A percentile compares a stretch with the other conserved stretches of the same genome.
Conservation (phyloP, 2,797 vertebrate species). For the Taeniopygia guttata region DNA sequence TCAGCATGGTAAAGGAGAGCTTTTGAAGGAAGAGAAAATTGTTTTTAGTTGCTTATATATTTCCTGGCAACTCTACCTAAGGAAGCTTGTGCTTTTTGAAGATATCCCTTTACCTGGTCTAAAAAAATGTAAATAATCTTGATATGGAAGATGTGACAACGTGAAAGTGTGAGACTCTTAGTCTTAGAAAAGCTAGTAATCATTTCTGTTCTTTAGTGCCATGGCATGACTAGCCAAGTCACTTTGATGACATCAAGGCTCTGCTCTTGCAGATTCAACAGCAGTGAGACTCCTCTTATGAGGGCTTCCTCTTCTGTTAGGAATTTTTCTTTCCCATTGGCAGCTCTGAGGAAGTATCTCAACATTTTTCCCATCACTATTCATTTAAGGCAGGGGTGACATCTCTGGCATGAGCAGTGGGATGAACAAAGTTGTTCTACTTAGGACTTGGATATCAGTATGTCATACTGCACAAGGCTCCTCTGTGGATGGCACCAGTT, state of each 20-base stretch:
- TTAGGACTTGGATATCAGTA: not conserved
- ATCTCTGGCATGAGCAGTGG: not conserved
- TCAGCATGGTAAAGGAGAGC: not conserved
- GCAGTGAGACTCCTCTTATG: not conserved
- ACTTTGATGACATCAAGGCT: not conserved
- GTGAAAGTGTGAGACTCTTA: not conserved
- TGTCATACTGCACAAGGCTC: not conserved
- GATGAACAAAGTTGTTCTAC: not conserved
- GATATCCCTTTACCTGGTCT: not conserved
- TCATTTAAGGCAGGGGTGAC: not conserved
- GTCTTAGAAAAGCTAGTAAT: not conserved
- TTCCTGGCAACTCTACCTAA: not conserved
- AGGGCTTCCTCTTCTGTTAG: not conserved
- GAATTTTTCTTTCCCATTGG: not conserved
- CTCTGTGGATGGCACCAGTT: not conserved
- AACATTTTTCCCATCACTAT: not conserved
- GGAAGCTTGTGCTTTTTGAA: not conserved
- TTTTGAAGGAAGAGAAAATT: not conserved
- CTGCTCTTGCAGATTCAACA: not conserved
- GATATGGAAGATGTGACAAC: not conserved
- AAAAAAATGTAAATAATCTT: not conserved
- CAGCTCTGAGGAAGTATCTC: not conserved
- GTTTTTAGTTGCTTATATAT: not conserved
- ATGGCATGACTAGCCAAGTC: not conserved
- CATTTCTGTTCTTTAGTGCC: not conserved